Evolutionary conservation across 2,888 invertebrate genomes (phyloP).

Genomic region (Oxyteleia sp.): DNA sequence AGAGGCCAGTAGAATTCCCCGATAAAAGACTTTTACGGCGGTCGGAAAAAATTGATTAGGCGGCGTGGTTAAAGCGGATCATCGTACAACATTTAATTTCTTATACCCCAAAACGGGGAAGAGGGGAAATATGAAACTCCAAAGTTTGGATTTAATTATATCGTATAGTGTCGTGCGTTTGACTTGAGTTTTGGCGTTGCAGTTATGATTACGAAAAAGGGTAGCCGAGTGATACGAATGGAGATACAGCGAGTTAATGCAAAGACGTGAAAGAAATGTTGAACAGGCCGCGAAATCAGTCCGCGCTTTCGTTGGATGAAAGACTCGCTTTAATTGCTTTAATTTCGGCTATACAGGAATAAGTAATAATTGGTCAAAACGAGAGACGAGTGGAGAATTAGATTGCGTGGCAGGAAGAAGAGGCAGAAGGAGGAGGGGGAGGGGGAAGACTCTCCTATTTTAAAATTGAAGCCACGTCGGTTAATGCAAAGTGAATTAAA

Average conservation of each 20-base stretch:
- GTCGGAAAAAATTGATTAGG: constrained; percentile 6
- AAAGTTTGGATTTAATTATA: neutral
- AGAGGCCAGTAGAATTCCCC: constrained; percentile 13
- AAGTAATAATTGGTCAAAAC: constrained; percentile 20
- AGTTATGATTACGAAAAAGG: too few species aligned
- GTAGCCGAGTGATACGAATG: too few species aligned
- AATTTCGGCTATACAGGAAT: too few species aligned
- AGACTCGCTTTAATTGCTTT: too few species aligned
- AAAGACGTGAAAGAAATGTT: too few species aligned
- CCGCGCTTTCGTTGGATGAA: too few species aligned
- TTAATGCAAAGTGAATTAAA: constrained; percentile 34
- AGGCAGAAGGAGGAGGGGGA: neutral
- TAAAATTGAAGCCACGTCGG: constrained; percentile 22
- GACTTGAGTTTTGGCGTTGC: too few species aligned
- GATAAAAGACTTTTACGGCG: constrained; percentile 6
- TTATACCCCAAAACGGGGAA: neutral
- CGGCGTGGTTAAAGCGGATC: neutral
- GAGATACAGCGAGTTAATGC: too few species aligned
- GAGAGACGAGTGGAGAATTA: constrained; percentile 1
- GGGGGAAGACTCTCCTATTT: constrained; percentile 3
- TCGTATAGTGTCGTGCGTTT: neutral
- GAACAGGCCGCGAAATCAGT: too few species aligned
- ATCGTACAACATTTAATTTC: neutral
- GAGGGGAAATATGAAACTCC: neutral
- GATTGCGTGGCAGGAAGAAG: neutral